Conservation (phyloP, 2,797 vertebrate genomes). For the Phoxinus dragarum region DNA sequence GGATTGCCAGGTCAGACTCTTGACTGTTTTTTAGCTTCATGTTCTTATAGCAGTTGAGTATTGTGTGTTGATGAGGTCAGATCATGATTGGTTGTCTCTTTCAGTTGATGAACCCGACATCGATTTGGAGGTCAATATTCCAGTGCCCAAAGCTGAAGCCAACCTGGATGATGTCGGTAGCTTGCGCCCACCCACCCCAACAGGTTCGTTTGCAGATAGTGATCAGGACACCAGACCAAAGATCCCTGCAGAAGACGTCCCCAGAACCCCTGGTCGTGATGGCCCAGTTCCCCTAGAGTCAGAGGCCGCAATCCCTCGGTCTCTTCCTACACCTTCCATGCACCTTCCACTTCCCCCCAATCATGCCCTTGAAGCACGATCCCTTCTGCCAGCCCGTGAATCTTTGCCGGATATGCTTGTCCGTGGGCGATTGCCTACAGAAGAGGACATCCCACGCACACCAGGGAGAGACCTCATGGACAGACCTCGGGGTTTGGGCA, state of each 20-base stretch:
- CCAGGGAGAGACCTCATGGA: conserved; percentile 88
- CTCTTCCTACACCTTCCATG: conserved; percentile 74
- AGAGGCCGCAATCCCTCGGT: conserved; percentile 67
- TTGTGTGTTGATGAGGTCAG: background rate
- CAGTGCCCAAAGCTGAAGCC: conserved; percentile 71
- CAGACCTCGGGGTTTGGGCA: conserved; percentile 81
- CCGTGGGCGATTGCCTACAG: conserved; percentile 79
- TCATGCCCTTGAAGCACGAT: conserved; percentile 74
- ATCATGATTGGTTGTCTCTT: conserved; percentile 48
- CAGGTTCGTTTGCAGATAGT: conserved; percentile 75
- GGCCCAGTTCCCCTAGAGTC: conserved; percentile 69
- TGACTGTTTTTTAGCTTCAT: background rate
- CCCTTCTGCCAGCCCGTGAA: conserved; percentile 75
- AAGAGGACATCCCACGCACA: conserved; percentile 92
- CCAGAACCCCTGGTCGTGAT: conserved; percentile 77
- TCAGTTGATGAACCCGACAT: conserved; percentile 69
- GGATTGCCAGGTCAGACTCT: conserved; percentile 74
- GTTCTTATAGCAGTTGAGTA: background rate
- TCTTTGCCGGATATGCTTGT: conserved; percentile 75
- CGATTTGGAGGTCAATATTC: conserved; percentile 66
- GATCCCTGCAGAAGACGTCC: conserved; percentile 74
- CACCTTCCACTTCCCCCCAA: conserved; percentile 76
- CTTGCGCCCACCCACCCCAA: conserved; percentile 77
- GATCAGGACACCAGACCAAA: conserved; percentile 73
- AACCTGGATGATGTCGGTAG: conserved; percentile 65